Conservation (phyloP, 2,888 invertebrate genomes). For the Dicycla oo region DNA sequence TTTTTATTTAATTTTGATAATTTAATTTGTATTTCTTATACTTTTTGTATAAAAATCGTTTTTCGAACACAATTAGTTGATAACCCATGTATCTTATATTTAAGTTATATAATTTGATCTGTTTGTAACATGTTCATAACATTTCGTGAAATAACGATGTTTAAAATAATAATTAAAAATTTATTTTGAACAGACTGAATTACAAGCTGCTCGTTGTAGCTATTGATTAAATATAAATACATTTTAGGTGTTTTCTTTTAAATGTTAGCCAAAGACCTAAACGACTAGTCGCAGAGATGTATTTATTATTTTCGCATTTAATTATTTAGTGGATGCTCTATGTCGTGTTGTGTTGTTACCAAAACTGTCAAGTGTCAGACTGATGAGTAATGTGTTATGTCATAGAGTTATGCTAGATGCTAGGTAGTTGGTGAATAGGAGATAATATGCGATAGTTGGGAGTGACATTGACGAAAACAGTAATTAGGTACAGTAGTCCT, state of each 20-base stretch:
- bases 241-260: constrained; percentile 61
- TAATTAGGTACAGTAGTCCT: too few species aligned
- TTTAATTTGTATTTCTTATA: constrained; percentile 16
- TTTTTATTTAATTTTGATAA: constrained; percentile 22
- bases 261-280: constrained; percentile 87
- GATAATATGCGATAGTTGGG: constrained; percentile 6
- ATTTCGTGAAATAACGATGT: constrained; percentile 40
- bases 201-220: constrained; percentile 48
- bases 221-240: constrained; percentile 55
- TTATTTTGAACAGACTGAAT: constrained; percentile 62
- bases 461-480: constrained; percentile 12
- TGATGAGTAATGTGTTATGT: constrained; percentile 65
- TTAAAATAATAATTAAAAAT: constrained; percentile 18
- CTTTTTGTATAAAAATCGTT: constrained; percentile 12
- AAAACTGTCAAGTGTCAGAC: constrained; percentile 74
- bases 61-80: constrained; percentile 17
- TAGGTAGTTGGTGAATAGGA: constrained; percentile 53
- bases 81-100: constrained; percentile 16
- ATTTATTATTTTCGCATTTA: constrained; percentile 82
- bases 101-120: constrained; percentile 18
- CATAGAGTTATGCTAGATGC: constrained; percentile 61
- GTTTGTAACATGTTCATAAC: not conserved
- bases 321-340: constrained; percentile 62
- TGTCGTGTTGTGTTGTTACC: constrained; percentile 80
- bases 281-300: constrained; percentile 84